Evolutionary conservation across 2,797 vertebrate genomes (phyloP).

Genomic region (Podargus strigoides): DNA sequence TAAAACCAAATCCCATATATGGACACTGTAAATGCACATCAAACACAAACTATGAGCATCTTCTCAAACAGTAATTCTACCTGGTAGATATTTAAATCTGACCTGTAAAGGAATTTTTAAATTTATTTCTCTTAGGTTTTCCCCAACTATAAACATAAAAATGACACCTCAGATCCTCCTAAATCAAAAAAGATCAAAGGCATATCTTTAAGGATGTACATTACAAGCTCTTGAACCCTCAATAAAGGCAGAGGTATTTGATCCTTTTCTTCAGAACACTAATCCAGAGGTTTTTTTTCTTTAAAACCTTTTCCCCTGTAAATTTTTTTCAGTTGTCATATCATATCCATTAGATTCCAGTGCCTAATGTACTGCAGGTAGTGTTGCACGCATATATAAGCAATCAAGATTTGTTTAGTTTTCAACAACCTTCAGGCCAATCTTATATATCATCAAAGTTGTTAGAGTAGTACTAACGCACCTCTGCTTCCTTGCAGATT

Average conservation of each 20-base stretch:
- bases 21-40: slow-evolving; percentile 82
- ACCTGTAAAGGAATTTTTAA: neutral
- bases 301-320: neutral
- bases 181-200: neutral
- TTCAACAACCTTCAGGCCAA: neutral
- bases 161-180: neutral
- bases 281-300: neutral
- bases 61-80: slow-evolving; percentile 24
- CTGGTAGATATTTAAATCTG: neutral
- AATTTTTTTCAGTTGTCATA: neutral
- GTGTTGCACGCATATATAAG: accelerated
- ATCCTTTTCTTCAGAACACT: neutral
- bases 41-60: slow-evolving; percentile 59
- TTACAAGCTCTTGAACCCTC: neutral
- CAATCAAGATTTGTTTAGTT: neutral
- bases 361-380: neutral
- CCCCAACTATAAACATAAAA: neutral
- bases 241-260: neutral
- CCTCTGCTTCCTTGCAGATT: neutral
- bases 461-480: neutral
- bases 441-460: neutral
- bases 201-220: neutral
- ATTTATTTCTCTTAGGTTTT: neutral
- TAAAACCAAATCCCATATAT: slow-evolving; percentile 99
- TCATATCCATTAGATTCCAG: neutral